Evolutionary conservation across 2,113 vertebrate genomes (phyloP).

Genomic region (Phasianus colchicus): DNA sequence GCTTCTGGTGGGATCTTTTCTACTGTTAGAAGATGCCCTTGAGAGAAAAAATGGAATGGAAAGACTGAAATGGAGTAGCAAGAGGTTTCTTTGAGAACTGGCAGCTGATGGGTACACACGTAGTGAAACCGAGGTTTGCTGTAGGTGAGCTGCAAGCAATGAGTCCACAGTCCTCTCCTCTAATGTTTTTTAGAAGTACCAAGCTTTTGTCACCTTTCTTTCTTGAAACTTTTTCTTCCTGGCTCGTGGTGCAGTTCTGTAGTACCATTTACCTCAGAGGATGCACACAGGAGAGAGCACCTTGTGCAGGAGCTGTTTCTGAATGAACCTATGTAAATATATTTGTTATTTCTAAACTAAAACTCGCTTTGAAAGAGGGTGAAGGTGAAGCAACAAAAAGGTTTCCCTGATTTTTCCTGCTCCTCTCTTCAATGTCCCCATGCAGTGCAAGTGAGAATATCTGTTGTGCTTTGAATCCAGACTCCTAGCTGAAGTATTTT

Average conservation of each 20-base stretch:
- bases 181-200: too few relatives aligned
- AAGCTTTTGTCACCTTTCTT: not conserved
- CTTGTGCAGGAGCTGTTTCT: not conserved
- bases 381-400: not conserved
- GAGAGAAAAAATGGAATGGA: too few relatives aligned
- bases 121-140: too few relatives aligned
- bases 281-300: not conserved
- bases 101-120: too few relatives aligned
- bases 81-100: too few relatives aligned
- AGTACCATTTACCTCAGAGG: not conserved
- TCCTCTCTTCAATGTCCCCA: not conserved
- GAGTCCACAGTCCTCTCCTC: too few relatives aligned
- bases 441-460: not conserved
- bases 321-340: not conserved
- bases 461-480: not conserved
- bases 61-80: too few relatives aligned
- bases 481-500: not conserved
- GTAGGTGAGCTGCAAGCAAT: too few relatives aligned
- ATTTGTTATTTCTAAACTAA: not conserved
- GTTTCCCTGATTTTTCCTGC: not conserved
- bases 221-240: not conserved
- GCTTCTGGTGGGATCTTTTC: too few relatives aligned
- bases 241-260: not conserved
- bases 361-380: not conserved
- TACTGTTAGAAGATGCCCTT: too few relatives aligned